Conservation (phyloP, 1,140 invertebrate species). For the Magallana angulata region DNA sequence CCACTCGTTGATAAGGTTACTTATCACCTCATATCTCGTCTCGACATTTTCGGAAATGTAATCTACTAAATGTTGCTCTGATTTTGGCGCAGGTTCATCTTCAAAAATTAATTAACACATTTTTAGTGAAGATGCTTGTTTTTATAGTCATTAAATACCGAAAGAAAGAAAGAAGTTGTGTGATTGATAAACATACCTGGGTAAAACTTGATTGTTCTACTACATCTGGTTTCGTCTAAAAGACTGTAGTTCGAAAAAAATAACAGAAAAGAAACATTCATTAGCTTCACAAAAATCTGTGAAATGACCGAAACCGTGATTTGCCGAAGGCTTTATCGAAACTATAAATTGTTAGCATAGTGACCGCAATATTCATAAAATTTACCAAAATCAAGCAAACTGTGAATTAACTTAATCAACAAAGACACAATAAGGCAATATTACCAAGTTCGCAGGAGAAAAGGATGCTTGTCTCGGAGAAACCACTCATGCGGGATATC, state of each 20-base stretch:
- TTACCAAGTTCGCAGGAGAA: constrained; percentile 59
- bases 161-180: too few relatives aligned
- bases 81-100: constrained; percentile 33
- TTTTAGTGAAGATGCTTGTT: too few relatives aligned
- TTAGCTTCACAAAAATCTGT: too few relatives aligned
- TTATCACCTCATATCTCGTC: constrained; percentile 62
- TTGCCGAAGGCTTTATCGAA: background rate
- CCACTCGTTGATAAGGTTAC: constrained; percentile 60
- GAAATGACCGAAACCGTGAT: too few relatives aligned
- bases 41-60: constrained; percentile 63
- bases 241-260: constrained; percentile 50
- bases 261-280: background rate
- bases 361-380: too few relatives aligned
- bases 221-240: constrained; percentile 49
- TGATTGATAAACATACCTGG: constrained; percentile 40
- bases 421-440: too few relatives aligned
- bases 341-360: background rate
- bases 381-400: too few relatives aligned
- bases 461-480: constrained; percentile 11
- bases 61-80: constrained; percentile 63
- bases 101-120: background rate
- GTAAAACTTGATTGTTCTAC: constrained; percentile 53
- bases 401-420: too few relatives aligned
- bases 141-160: too few relatives aligned
- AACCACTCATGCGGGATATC: constrained; percentile 32